Evolutionary conservation across 2,797 vertebrate genomes (phyloP), one percentile per base, ranked within the genome.

Genomic region (Anguilla obscura): DNA sequence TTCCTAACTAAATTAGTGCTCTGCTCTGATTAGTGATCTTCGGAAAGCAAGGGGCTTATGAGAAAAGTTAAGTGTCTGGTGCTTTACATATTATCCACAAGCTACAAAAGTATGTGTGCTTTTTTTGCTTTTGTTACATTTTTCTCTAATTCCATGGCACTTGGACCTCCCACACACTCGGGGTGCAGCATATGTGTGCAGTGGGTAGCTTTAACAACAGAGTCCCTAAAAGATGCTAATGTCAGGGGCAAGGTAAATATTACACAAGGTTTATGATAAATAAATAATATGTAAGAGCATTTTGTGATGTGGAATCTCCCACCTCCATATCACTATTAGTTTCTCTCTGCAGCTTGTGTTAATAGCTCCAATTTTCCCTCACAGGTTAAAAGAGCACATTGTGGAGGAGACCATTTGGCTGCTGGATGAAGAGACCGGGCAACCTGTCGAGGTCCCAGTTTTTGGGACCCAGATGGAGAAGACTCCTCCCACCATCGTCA

Each of bases 301-400:
- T 74, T 12, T 16, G 10, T 74, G 30, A 45, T 7, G 36, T 52
- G 10, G 30, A 36, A n/a, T 54, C 48, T 84, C n/a, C 80, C 10
- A 54, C 80, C 27, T 50, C 80, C 45, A 10, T 14, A 21, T 36
- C 27, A 40, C 84, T 60, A 21, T 63, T 60, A 66, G 79, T 24
- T 48, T 82, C 79, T 4, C 36, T n/a, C 21, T 50, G 21, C 40
- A 27, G 79, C 50, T 12, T 6, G 5, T 82, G 5, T 48, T 2
- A 82, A 9, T 18, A 1, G 21, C 84, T 45, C 21, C 30, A 83
- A 24, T 0, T 87, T 1, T 90, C 48, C 85, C 33, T 63, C 83
- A 27, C 92, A 97, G 96, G 90, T 40, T 92, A 88, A 93, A 88
- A 87, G 94, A 93, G 90, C 90, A 89, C 0, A n/a, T 30, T 52